These are phyloP conservation scores for Acanthis flammea DNA, from an alignment of 2,797 vertebrate genomes.

Conservation along the genomic window DNA sequence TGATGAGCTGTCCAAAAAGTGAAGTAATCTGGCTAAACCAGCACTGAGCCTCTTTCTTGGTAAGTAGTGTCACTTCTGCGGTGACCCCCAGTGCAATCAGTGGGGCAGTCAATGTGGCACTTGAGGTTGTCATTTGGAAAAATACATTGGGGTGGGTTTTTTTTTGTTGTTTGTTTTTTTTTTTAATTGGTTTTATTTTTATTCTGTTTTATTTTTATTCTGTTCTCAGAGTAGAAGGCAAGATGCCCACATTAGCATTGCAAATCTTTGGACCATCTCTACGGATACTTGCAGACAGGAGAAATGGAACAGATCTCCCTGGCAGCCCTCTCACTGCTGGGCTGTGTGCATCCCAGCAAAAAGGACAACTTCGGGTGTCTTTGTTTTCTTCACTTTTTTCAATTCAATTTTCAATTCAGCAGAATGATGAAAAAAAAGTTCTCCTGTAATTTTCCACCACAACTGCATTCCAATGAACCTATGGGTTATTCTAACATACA, in stretches of 20 bases:
- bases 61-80: not conserved
- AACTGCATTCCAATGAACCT: not conserved
- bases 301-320: not conserved
- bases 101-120: not conserved
- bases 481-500: not conserved
- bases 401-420: not conserved
- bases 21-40: not conserved
- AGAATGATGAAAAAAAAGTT: not conserved
- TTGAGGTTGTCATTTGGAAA: not conserved
- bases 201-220: not conserved
- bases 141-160: not conserved
- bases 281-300: not conserved
- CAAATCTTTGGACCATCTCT: not conserved
- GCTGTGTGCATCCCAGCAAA: not conserved
- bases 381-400: not conserved
- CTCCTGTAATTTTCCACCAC: not conserved
- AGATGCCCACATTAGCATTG: not conserved
- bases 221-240: not conserved
- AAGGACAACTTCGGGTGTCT: not conserved
- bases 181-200: not conserved
- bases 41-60: accelerated
- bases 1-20: not conserved
- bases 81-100: not conserved
- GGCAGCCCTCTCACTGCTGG: not conserved
- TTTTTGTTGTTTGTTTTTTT: no score